These are phyloP conservation scores for human DNA, from an alignment of 2,113 vertebrate genomes.

Conservation along the genomic window GRCh38 chr21:19373501-19374000, in stretches of 20 bases:
- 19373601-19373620: neutral
- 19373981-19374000: neutral
- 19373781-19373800: neutral
- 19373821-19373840: neutral
- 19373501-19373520: neutral
- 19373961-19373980: neutral
- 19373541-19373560: neutral
- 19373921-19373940: neutral
- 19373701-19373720: neutral
- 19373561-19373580: neutral
- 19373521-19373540: neutral
- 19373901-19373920: neutral
- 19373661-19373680: neutral
- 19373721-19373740: neutral
- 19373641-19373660: neutral
- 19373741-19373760: neutral
- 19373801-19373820: neutral
- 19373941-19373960: neutral
- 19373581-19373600: neutral
- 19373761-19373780: neutral
- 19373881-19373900: neutral
- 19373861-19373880: neutral
- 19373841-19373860: neutral
- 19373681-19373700: neutral
- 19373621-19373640: neutral